Base-by-base conservation (phyloP, 2,113 vertebrate genomes). In the Epinephelus cyanopodus region DNA sequence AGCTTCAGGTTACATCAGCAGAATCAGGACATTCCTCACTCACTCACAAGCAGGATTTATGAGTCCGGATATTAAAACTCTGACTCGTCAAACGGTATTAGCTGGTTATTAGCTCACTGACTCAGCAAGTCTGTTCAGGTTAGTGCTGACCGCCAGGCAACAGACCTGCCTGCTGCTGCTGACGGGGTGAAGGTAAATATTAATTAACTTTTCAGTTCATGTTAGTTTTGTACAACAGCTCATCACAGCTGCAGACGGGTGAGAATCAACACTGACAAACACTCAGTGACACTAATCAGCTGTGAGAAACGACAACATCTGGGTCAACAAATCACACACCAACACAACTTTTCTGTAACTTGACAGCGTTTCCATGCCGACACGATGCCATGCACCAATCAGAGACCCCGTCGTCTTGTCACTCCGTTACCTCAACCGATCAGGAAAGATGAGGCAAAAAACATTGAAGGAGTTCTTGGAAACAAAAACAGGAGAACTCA, bases 341-440 rank as follows among this genome's bases (percentile, higher is more conserved):
- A 45, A 45, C 42, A 12, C 33, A 37, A 37, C 33, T 6, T 37
- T 45, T 9, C 11, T 45, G 42, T 45, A 45, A 45, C 42, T 45
- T 4, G 2, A 37, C 47, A 45, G 14, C 63, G 6, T 45, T 45
- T 45, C 42, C 42, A 45, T 45, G 42, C 42, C 42, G 11, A 45
- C 42, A 45, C 11, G 42, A 45, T 45, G 42, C 42, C 42, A 45
- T 56, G 72, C 84, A 77, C 33, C 78, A 65, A 75, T 56, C 75
- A 11, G 70, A 86, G 63, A 66, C 13, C 81, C 62, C 9, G 14
- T 45, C 21, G 5, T 71, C 60, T 48, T 82, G 78, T 76, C 78
- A 74, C 71, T 72, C 75, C 5, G 72, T 80, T 64, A 72, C 79
- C 79, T 75, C 65, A 1, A 52, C 82, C 60, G 75, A 70, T 82